Evolutionary conservation across 1,140 invertebrate genomes (phyloP).

Genomic region (Megalonaias nervosa): DNA sequence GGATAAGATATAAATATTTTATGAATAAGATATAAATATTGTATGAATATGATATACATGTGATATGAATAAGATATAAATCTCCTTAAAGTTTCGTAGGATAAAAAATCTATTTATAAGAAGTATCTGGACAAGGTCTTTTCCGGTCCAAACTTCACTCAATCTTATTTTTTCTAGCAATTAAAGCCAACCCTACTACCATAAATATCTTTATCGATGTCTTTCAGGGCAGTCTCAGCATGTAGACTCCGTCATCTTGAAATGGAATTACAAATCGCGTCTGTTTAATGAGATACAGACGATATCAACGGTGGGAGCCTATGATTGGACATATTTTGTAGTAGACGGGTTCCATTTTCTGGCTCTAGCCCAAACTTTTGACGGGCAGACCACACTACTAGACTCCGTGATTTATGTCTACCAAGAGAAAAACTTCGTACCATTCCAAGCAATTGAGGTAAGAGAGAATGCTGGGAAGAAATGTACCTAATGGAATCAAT

Average conservation of each 20-base stretch:
- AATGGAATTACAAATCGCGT: constrained; percentile 48
- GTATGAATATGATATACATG: too few species aligned
- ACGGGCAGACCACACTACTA: constrained; percentile 54
- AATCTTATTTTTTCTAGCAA: neutral
- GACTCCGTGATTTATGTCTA: constrained; percentile 64
- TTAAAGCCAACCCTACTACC: neutral
- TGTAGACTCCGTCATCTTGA: constrained; percentile 60
- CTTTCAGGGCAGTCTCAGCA: constrained; percentile 52
- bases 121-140: neutral
- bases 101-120: too few species aligned
- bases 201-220: neutral
- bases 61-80: too few species aligned
- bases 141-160: too few species aligned
- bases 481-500: too few species aligned
- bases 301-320: constrained; percentile 61
- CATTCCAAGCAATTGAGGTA: constrained; percentile 67
- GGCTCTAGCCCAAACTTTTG: constrained; percentile 64
- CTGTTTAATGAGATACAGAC: constrained; percentile 55
- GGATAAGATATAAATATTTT: too few species aligned
- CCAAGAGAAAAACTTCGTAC: constrained; percentile 56
- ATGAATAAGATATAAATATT: too few species aligned
- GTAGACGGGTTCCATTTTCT: constrained; percentile 65
- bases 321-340: constrained; percentile 67
- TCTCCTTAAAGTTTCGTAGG: too few species aligned
- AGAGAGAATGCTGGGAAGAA: neutral